Conservation (phyloP, 2,113 vertebrate genomes). For the Dicerorhinus sumatrensis region DNA sequence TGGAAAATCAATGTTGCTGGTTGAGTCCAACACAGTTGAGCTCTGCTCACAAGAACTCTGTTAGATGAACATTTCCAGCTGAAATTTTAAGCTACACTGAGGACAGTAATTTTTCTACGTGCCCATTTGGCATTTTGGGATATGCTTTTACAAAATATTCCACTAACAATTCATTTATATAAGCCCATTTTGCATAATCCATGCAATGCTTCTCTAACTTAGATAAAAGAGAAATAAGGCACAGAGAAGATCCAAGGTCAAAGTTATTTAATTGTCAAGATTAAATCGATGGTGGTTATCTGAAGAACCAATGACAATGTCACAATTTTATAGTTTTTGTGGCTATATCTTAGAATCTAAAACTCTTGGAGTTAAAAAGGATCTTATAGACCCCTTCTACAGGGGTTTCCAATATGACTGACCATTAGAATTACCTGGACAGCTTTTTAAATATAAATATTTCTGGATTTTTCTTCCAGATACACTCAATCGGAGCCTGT, state of each 20-base stretch:
- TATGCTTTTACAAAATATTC: background rate
- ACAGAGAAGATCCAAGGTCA: background rate
- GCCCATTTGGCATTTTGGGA: background rate
- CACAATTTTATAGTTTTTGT: background rate
- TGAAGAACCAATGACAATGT: background rate
- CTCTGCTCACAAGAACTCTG: conserved; percentile 25
- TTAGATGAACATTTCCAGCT: background rate
- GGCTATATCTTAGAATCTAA: background rate
- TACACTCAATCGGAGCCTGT: background rate
- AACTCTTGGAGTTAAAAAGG: background rate
- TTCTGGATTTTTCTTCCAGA: background rate
- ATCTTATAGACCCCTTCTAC: background rate
- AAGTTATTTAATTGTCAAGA: conserved; percentile 2
- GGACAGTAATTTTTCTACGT: background rate
- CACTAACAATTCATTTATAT: background rate
- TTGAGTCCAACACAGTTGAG: conserved; percentile 65
- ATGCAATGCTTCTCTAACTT: background rate
- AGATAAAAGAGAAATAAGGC: background rate
- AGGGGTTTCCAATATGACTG: background rate
- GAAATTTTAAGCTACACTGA: background rate
- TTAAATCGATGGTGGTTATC: background rate
- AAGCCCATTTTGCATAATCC: background rate
- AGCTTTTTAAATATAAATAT: background rate
- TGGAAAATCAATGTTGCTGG: conserved; percentile 75
- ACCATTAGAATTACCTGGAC: background rate